Conservation (phyloP, 2,888 invertebrate species). For the Xylota sylvarum region DNA sequence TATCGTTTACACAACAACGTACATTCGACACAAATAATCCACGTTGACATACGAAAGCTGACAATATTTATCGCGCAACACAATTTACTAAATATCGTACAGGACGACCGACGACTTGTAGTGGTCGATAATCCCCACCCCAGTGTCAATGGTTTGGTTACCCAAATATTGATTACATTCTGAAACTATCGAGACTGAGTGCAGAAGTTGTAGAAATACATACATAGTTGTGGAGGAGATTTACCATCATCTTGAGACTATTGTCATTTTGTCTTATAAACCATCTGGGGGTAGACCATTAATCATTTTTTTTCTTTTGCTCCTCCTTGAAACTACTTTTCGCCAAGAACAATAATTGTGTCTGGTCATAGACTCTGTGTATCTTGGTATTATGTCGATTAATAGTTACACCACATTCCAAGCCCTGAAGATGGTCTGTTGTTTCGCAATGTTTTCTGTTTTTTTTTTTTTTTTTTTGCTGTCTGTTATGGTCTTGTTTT, state of each 20-base stretch:
- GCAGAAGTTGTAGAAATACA: slow-evolving; percentile 31
- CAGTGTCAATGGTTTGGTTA: slow-evolving; percentile 32
- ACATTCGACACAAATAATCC: slow-evolving; percentile 58
- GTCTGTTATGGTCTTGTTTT: slow-evolving; percentile 12
- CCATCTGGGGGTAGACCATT: slow-evolving; percentile 64
- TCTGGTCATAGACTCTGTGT: slow-evolving; percentile 67
- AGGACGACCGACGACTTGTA: slow-evolving; percentile 6
- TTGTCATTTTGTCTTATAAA: slow-evolving; percentile 62
- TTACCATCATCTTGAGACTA: slow-evolving; percentile 64
- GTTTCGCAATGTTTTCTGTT: slow-evolving; percentile 23
- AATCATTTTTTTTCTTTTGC: slow-evolving; percentile 65
- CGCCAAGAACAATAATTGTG: slow-evolving; percentile 57
- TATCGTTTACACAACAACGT: slow-evolving; percentile 9
- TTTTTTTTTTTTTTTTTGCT: slow-evolving; percentile 1
- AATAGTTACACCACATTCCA: slow-evolving; percentile 57
- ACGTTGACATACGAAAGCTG: slow-evolving; percentile 69
- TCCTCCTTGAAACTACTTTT: slow-evolving; percentile 12
- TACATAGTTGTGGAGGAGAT: slow-evolving; percentile 20
- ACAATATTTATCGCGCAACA: slow-evolving; percentile 63
- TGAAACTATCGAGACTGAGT: slow-evolving; percentile 55
- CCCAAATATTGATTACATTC: slow-evolving; percentile 69
- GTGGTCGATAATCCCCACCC: slow-evolving; percentile 35
- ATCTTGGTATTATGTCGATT: slow-evolving; percentile 65
- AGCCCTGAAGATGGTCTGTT: slow-evolving; percentile 24
- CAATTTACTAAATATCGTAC: slow-evolving; percentile 34